A percentile compares a stretch with the other conserved stretches of the same genome.
phyloP scores from a whole-genome alignment of 2,113 vertebrate genomes.

The Ardeotis arabs region DNA sequence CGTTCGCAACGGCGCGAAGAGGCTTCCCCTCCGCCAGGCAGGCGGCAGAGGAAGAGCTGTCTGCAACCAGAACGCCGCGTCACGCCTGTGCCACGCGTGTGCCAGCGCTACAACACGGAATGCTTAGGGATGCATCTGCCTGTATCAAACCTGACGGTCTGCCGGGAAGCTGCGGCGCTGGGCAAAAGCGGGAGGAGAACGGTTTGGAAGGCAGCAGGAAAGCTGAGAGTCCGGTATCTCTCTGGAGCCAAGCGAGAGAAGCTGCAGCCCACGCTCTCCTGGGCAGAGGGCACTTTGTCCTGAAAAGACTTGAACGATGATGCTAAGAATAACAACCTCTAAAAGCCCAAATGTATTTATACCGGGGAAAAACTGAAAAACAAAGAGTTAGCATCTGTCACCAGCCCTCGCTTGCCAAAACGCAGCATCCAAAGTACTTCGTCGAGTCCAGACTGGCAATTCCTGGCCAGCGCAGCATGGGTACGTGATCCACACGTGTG shows the following conservation, averaged over 20 bases:
- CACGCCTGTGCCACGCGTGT: rapidly evolving
- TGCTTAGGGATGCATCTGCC: background rate
- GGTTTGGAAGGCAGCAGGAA: background rate
- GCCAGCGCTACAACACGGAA: rapidly evolving
- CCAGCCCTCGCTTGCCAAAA: slow-evolving; percentile 28
- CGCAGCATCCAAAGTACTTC: background rate
- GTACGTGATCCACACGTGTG: rapidly evolving
- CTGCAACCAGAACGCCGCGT: too few relatives aligned
- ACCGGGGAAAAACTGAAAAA: background rate
- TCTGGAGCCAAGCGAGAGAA: background rate
- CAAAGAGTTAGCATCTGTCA: slow-evolving; percentile 49
- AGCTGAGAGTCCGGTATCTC: rapidly evolving
- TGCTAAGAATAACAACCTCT: slow-evolving; percentile 16
- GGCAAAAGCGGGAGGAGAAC: background rate
- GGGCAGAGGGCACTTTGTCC: background rate
- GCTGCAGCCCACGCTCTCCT: background rate
- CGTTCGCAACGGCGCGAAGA: rapidly evolving
- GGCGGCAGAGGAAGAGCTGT: background rate
- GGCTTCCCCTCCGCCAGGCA: background rate
- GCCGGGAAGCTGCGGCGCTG: background rate
- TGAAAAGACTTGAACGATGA: background rate
- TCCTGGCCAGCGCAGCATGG: background rate
- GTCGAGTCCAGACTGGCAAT: background rate
- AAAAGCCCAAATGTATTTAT: background rate
- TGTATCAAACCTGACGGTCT: too few relatives aligned